phyloP scores from a whole-genome alignment of 1,140 invertebrate species.

The Lepidurus apus region DNA sequence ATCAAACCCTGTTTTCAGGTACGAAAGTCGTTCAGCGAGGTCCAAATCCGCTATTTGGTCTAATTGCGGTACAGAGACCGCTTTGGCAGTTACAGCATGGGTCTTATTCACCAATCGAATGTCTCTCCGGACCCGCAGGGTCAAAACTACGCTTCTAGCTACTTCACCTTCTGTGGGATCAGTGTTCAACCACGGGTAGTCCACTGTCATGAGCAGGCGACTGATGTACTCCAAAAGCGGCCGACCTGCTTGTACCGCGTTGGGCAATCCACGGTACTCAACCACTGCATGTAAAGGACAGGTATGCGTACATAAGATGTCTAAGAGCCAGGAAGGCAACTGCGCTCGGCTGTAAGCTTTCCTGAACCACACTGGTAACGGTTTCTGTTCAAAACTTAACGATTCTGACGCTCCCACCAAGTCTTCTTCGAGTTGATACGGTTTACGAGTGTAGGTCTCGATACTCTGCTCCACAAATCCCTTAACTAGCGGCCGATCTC shows the following conservation, averaged over 20 bases:
- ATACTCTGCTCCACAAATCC: conserved; percentile 39
- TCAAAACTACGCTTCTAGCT: background rate
- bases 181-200: conserved; percentile 40
- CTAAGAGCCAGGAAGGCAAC: conserved; percentile 58
- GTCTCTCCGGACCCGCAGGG: background rate
- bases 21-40: background rate
- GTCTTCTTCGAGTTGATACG: conserved; percentile 34
- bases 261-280: conserved; percentile 57
- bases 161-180: background rate
- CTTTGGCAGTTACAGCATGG: background rate
- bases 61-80: background rate
- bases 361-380: conserved; percentile 58
- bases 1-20: background rate
- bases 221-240: conserved; percentile 61
- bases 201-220: conserved; percentile 53
- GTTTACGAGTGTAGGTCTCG: conserved; percentile 38
- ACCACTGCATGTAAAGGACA: conserved; percentile 66
- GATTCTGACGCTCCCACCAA: conserved; percentile 36
- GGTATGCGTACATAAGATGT: conserved; percentile 57
- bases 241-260: conserved; percentile 56
- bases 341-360: conserved; percentile 53
- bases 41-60: background rate
- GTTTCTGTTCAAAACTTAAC: conserved; percentile 37
- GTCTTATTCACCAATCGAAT: background rate
- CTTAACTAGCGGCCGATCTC: conserved; percentile 37